Percentiles rank a stretch among this genome's conserved stretches.
phyloP scores from a whole-genome alignment of 2,113 vertebrate species.

The Lepidothrix coronata region DNA sequence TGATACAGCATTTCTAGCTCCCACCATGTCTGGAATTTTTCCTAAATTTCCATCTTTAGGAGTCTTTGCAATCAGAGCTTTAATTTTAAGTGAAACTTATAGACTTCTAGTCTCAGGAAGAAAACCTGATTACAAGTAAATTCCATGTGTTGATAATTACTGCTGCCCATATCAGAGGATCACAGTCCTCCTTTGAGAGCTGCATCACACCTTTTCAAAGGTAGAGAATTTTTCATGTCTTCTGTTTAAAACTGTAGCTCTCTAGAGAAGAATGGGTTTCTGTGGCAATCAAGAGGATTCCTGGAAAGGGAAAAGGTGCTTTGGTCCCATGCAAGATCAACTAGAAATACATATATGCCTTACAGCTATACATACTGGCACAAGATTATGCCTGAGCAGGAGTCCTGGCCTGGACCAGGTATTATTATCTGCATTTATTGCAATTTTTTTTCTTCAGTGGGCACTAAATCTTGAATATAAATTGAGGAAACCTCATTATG shows the following conservation, averaged over 20 bases:
- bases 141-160: neutral
- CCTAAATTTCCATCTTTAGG: neutral
- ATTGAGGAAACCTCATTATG: neutral
- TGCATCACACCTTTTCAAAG: neutral
- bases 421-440: slow-evolving; percentile 22
- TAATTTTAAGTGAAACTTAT: neutral
- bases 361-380: neutral
- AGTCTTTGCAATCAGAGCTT: neutral
- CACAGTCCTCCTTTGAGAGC: neutral
- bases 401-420: neutral
- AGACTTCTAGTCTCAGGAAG: neutral
- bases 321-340: neutral
- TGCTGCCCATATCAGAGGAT: neutral
- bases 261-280: neutral
- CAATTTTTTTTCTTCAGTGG: neutral
- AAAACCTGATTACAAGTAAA: neutral
- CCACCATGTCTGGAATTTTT: neutral
- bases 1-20: neutral
- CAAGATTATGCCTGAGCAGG: neutral
- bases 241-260: neutral
- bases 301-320: neutral
- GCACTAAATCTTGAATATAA: slow-evolving; percentile 37
- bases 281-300: neutral
- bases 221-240: neutral
- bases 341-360: neutral